A percentile compares a stretch with the other conserved stretches of the same genome.
phyloP scores from a whole-genome alignment of 2,888 invertebrate genomes.

The Exephanes ischioxanthus region DNA sequence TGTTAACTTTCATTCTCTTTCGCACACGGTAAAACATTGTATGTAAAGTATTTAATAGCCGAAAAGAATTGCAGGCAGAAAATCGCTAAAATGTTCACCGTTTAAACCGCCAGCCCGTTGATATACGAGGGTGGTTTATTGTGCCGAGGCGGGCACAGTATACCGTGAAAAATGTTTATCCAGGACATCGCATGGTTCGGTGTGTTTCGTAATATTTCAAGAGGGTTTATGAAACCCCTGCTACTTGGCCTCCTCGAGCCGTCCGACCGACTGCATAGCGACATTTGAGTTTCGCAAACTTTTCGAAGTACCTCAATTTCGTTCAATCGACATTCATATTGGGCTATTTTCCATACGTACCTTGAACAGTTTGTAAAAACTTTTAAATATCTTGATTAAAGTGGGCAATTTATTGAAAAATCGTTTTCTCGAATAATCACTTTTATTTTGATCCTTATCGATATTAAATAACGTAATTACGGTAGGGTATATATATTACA shows the following conservation, averaged over 20 bases:
- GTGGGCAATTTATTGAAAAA: background rate
- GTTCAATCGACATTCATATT: background rate
- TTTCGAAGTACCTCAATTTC: background rate
- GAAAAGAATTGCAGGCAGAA: background rate
- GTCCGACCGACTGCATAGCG: background rate
- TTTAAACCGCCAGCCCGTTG: conserved; percentile 6
- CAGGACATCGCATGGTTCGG: conserved; percentile 40
- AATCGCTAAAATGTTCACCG: background rate
- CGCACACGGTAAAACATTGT: background rate
- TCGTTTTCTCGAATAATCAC: conserved; percentile 78
- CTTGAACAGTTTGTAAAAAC: background rate
- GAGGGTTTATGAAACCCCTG: background rate
- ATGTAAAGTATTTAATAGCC: background rate
- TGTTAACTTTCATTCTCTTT: conserved; percentile 5
- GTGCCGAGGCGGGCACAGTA: conserved; percentile 11
- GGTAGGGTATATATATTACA: conserved; percentile 83
- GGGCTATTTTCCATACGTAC: background rate
- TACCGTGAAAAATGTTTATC: conserved; percentile 54
- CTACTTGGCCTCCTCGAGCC: background rate
- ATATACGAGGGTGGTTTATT: conserved; percentile 56
- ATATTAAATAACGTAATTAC: conserved; percentile 84
- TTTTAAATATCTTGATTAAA: background rate
- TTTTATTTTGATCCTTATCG: conserved; percentile 83
- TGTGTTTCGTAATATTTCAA: conserved; percentile 27
- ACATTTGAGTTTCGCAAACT: background rate